Percentiles rank a stretch among this genome's conserved stretches.
Evolutionary conservation across 23 tunicate genomes (phyloP).

Genomic region (Ascidia mentula): DNA sequence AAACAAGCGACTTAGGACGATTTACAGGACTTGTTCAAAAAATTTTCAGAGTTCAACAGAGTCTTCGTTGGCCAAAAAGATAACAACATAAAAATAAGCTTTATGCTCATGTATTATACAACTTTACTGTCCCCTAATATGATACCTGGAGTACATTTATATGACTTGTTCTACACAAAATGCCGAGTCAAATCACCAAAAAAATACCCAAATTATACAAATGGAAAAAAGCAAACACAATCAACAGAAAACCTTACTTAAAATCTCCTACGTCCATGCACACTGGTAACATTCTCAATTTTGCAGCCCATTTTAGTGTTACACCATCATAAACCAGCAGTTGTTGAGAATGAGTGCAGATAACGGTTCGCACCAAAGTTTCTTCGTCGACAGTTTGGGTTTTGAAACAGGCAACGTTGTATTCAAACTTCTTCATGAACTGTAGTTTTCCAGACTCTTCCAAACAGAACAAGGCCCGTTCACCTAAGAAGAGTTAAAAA

Average conservation of each 20-base stretch:
- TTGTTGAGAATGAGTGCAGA: constrained; percentile 71
- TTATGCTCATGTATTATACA: too few relatives aligned
- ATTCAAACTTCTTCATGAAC: constrained; percentile 79
- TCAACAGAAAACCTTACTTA: constrained; percentile 36
- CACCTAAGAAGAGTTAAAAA: constrained; percentile 55
- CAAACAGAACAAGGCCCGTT: constrained; percentile 65
- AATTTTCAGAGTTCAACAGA: too few relatives aligned
- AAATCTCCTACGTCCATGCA: constrained; percentile 38
- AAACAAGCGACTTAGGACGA: too few relatives aligned
- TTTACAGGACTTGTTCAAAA: too few relatives aligned
- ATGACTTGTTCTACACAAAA: too few relatives aligned
- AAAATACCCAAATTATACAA: too few relatives aligned
- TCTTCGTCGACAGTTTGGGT: constrained; percentile 1
- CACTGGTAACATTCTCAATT: constrained; percentile 31
- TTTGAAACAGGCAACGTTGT: constrained; percentile 56
- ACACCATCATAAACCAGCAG: constrained; percentile 50
- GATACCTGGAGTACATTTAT: too few relatives aligned
- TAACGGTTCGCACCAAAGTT: constrained; percentile 22
- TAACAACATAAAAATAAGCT: too few relatives aligned
- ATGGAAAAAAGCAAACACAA: too few relatives aligned
- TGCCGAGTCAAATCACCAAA: too few relatives aligned
- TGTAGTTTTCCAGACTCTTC: constrained; percentile 43
- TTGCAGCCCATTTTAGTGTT: constrained; percentile 67
- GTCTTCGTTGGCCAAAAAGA: too few relatives aligned
- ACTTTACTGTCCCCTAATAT: neutral